Percentiles rank a stretch among this genome's conserved stretches.
Evolutionary conservation across 1,140 invertebrate genomes (phyloP).

Genomic region (Drosophila guanche): DNA sequence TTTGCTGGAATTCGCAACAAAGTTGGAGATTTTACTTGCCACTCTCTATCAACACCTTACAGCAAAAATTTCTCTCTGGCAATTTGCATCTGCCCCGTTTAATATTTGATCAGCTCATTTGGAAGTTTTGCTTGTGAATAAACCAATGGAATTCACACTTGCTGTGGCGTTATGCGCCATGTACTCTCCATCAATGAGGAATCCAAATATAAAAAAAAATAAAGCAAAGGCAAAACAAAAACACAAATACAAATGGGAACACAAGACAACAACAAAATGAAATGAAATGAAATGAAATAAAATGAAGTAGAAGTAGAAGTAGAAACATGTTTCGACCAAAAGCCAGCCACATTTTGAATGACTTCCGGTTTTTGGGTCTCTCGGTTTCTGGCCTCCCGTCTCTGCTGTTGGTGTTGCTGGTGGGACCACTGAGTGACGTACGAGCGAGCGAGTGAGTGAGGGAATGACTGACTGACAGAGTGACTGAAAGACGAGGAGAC

Average conservation of each 20-base stretch:
- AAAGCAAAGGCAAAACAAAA: neutral
- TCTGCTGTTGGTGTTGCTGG: too few relatives aligned
- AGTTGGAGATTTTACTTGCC: too few relatives aligned
- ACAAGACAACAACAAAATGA: constrained; percentile 1
- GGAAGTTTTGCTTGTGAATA: too few relatives aligned
- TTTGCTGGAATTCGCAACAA: too few relatives aligned
- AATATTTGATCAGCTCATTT: too few relatives aligned
- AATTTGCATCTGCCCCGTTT: too few relatives aligned
- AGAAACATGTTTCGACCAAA: constrained; percentile 42
- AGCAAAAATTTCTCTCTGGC: too few relatives aligned
- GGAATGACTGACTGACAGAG: constrained; percentile 7
- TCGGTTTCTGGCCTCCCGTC: constrained; percentile 1
- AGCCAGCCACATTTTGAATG: constrained; percentile 16
- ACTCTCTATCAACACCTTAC: too few relatives aligned
- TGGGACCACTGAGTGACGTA: neutral
- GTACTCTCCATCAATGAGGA: constrained; percentile 45
- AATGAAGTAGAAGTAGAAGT: constrained; percentile 5
- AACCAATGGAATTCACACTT: too few relatives aligned
- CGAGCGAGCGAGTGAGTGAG: constrained; percentile 11
- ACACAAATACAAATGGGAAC: constrained; percentile 18
- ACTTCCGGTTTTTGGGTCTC: constrained; percentile 54
- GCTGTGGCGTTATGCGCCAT: constrained; percentile 10
- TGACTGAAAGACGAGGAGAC: neutral
- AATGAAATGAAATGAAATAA: neutral
- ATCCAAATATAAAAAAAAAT: neutral